These are phyloP conservation scores for Diogma glabrata DNA, from an alignment of 2,888 invertebrate species.

Conservation along the genomic window DNA sequence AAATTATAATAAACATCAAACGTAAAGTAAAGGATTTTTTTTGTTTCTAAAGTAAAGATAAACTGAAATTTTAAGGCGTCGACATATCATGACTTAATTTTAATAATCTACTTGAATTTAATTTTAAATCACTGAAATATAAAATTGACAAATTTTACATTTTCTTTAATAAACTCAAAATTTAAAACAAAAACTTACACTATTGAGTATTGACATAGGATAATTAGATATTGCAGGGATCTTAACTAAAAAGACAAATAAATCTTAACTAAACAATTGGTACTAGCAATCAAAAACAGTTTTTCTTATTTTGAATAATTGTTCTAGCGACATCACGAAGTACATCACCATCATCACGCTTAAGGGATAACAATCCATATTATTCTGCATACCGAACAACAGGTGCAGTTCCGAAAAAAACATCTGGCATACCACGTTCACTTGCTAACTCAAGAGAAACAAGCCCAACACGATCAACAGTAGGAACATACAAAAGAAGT, in stretches of 20 bases:
- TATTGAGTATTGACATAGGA: no score
- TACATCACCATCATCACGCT: slow-evolving; percentile 82
- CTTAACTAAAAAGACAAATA: neutral
- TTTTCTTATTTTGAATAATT: slow-evolving; percentile 15
- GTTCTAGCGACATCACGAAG: slow-evolving; percentile 79
- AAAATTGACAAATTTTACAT: no score
- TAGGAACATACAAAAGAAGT: slow-evolving; percentile 20
- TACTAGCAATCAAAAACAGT: no score
- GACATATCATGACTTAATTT: no score
- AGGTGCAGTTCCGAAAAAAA: slow-evolving; percentile 47
- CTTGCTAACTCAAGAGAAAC: slow-evolving; percentile 56
- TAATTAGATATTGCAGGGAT: neutral
- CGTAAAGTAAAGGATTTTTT: no score
- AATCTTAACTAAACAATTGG: neutral
- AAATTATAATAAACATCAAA: no score
- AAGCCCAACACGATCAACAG: slow-evolving; percentile 43
- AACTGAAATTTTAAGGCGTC: no score
- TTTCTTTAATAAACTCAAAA: no score
- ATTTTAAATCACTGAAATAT: no score
- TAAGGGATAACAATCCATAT: slow-evolving; percentile 54
- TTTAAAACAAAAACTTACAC: no score
- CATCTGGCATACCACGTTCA: slow-evolving; percentile 61
- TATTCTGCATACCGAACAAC: slow-evolving; percentile 32
- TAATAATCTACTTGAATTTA: no score
- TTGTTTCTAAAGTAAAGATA: no score